Evolutionary conservation across 2,113 vertebrate species (phyloP).

Genomic region (Pterocles orientalis): DNA sequence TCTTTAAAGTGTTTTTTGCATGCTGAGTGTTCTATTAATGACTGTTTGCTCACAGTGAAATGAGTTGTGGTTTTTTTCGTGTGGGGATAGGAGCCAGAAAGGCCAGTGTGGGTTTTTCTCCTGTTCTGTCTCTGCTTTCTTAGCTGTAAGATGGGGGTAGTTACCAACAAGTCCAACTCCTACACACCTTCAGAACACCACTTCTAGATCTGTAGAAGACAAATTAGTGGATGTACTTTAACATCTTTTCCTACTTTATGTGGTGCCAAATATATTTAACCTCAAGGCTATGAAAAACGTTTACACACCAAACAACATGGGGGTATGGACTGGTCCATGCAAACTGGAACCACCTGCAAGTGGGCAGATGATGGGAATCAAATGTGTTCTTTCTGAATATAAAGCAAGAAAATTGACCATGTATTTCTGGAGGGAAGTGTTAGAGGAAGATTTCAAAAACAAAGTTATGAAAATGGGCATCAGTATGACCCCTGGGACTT

Average conservation of each 20-base stretch:
- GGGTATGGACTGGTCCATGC: not conserved
- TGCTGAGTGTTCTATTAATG: not conserved
- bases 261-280: not conserved
- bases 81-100: not conserved
- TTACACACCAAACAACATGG: accelerated
- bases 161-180: not conserved
- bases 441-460: not conserved
- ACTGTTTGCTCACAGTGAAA: not conserved
- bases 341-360: not conserved
- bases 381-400: not conserved
- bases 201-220: not conserved
- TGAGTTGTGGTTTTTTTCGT: not conserved
- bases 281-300: not conserved
- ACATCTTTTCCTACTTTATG: not conserved
- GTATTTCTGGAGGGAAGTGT: not conserved
- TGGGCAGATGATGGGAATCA: not conserved
- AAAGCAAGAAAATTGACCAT: not conserved
- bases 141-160: not conserved
- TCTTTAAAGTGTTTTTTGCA: not conserved
- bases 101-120: not conserved
- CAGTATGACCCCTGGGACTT: not conserved
- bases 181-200: not conserved
- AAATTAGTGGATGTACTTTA: not conserved
- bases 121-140: not conserved
- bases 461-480: accelerated